Evolutionary conservation across 2,888 invertebrate genomes (phyloP).

Genomic region (Stenotaenia linearis): DNA sequence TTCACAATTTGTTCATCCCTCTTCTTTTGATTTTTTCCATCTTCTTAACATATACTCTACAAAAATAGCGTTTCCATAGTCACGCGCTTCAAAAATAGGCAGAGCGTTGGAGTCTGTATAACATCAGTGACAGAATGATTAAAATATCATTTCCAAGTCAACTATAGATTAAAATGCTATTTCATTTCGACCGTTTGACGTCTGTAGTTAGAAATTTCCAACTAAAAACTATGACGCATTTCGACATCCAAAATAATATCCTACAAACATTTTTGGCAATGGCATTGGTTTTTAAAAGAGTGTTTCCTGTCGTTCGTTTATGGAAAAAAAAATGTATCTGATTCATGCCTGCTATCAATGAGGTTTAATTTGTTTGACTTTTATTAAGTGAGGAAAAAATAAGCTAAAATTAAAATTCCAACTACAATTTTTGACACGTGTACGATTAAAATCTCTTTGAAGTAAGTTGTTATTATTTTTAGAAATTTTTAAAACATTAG

Average conservation of each 20-base stretch:
- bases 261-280: not conserved
- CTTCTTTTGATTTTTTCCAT: not conserved
- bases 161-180: not conserved
- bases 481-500: not conserved
- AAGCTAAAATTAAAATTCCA: slow-evolving; percentile 9
- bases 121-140: slow-evolving; percentile 11
- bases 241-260: slow-evolving; percentile 7
- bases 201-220: not conserved
- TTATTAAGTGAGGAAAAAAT: slow-evolving; percentile 3
- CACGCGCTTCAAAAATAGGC: not conserved
- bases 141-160: slow-evolving; percentile 19
- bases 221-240: slow-evolving; percentile 1
- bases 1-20: slow-evolving; percentile 3
- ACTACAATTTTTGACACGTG: not conserved
- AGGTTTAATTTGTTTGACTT: slow-evolving; percentile 17
- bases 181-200: slow-evolving; percentile 6
- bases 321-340: not conserved
- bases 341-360: slow-evolving; percentile 8
- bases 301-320: not conserved
- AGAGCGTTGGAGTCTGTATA: slow-evolving; percentile 8
- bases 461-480: not conserved
- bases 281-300: not conserved
- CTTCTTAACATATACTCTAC: not conserved
- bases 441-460: not conserved
- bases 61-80: slow-evolving; percentile 2